Percentiles rank a stretch among this genome's conserved stretches.
These are phyloP conservation scores for Xiphophorus birchmanni DNA, from an alignment of 2,797 vertebrate species.

Conservation along the genomic window DNA sequence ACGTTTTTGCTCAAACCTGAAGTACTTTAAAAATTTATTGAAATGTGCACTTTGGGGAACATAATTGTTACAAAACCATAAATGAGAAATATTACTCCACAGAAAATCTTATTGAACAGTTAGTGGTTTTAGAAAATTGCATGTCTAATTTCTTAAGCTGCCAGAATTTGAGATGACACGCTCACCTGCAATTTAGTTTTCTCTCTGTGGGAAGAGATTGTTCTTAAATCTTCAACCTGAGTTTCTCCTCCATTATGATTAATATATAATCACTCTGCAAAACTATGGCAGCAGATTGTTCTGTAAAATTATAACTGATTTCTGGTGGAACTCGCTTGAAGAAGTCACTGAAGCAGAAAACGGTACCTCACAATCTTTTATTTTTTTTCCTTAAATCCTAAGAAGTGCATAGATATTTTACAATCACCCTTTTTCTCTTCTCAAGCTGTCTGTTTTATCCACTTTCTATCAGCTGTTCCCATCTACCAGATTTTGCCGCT, in stretches of 20 bases:
- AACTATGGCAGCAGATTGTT: slow-evolving; percentile 42
- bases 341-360: slow-evolving; percentile 21
- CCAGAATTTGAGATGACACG: slow-evolving; percentile 22
- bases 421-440: slow-evolving; percentile 2
- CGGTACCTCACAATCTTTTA: slow-evolving; percentile 4
- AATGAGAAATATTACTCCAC: not conserved
- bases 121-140: not conserved
- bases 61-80: not conserved
- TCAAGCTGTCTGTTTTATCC: slow-evolving; percentile 11
- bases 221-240: slow-evolving; percentile 22
- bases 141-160: not conserved
- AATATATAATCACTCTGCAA: slow-evolving; percentile 52
- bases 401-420: slow-evolving; percentile 26
- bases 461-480: slow-evolving; percentile 16
- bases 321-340: slow-evolving; percentile 21
- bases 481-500: not conserved
- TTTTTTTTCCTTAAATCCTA: not conserved
- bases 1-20: not conserved
- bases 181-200: slow-evolving; percentile 38
- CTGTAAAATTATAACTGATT: slow-evolving; percentile 26
- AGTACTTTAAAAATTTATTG: not conserved
- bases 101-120: not conserved
- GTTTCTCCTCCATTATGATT: slow-evolving; percentile 55
- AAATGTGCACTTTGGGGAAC: not conserved
- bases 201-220: slow-evolving; percentile 32